Conservation (phyloP, 2,113 vertebrate genomes). For the Cichladusa arquata region DNA sequence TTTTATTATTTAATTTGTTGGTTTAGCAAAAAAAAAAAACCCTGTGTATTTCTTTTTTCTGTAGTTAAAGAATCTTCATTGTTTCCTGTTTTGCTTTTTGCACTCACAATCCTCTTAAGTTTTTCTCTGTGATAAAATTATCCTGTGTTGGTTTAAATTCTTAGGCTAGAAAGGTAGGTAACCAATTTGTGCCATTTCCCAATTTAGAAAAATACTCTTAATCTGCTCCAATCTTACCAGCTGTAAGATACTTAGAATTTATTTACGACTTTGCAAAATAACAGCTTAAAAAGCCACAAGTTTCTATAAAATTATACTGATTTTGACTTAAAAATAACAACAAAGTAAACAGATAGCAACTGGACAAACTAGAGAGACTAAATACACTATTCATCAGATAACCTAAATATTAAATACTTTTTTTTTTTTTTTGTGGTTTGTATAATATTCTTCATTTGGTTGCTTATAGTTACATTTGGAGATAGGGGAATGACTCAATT, state of each 20-base stretch:
- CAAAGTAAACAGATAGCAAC: neutral
- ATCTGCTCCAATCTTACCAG: constrained; percentile 3
- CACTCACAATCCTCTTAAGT: neutral
- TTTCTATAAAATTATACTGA: neutral
- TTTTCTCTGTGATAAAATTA: constrained; percentile 48
- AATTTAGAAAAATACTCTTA: constrained; percentile 28
- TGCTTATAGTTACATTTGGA: neutral
- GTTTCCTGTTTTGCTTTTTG: neutral
- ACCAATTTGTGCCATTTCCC: neutral
- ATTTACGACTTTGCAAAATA: neutral
- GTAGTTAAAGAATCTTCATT: neutral
- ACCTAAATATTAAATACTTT: neutral
- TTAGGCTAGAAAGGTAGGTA: neutral
- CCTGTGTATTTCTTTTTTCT: neutral
- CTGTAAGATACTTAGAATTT: neutral
- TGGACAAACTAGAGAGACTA: neutral
- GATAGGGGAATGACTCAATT: no score
- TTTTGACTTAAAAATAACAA: neutral
- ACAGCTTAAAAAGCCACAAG: neutral
- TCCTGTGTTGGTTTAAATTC: constrained; percentile 37
- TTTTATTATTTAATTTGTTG: neutral
- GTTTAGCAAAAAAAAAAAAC: neutral
- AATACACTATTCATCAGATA: neutral
- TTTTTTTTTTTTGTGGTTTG: neutral
- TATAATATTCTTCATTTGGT: neutral